Base-by-base conservation (phyloP, 1,140 invertebrate genomes). In the Dendroctonus valens region DNA sequence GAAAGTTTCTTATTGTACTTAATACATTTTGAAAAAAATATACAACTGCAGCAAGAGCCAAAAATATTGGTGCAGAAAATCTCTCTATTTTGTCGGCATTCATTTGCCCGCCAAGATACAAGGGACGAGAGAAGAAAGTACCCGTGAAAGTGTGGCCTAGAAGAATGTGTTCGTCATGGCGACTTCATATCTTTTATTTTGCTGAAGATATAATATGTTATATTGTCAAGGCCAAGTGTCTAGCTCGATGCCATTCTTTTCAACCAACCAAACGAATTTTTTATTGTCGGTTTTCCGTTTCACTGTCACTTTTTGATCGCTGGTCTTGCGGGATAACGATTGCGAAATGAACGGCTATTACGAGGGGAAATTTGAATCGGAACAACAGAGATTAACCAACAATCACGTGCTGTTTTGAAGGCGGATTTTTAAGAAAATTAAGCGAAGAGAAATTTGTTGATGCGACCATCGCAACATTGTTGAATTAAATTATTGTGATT, bases 191-290 rank as follows among this genome's bases (percentile, higher is more conserved):
- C 58, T 49, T 59, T 59, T 59, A 59, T 59, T 59, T 49, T 41
- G 42, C 12, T 59, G n/a, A 59, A 54, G 52, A 54, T 59, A 59
- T 59, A 50, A 59, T 50, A 49, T 49, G 58, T 59, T 59, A 59
- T 59, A 26, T 26, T 59, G 26, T 49, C 58, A 59, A 59, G 58
- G 58, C 9, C 58, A 48, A 12, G 26, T 12, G 58, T 59, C 58
- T 59, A 59, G 26, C 9, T 48, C 38, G 55, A 8, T 58, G n/a
- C 40, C 26, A 59, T 39, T 40, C 53, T 11, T 40, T n/a, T 40
- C n/a, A 15, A 11, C 39, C 26, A 11, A 39, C 41, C 39, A n/a
- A 7, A 40, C 7, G 7, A n/a, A 39, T 55, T 38, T 55, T 11
- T 39, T 55, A 55, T 55, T 55, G 9, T 55, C 9, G 26, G 39